Conservation (phyloP, 1,140 invertebrate species). For the Drosophila guanche region DNA sequence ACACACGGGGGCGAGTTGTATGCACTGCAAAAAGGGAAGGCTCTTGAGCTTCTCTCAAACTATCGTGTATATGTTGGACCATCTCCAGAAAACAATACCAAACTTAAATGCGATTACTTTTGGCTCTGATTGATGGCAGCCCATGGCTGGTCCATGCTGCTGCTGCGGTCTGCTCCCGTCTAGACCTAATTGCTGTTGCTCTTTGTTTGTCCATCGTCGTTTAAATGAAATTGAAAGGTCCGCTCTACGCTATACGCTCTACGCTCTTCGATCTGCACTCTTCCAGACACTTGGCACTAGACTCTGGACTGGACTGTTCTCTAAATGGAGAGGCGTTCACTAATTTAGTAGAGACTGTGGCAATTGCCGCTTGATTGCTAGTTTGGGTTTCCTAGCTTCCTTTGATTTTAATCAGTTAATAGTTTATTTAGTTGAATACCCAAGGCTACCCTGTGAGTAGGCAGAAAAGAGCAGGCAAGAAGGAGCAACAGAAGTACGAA, state of each 20-base stretch:
- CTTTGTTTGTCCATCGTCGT: conserved; percentile 57
- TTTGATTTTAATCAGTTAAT: conserved; percentile 77
- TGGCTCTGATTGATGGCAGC: conserved; percentile 58
- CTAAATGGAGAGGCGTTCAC: conserved; percentile 70
- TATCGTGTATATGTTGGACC: background rate
- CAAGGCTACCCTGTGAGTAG: conserved; percentile 3
- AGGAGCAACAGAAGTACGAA: background rate
- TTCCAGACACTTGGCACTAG: too few relatives aligned
- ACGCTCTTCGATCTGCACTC: too few relatives aligned
- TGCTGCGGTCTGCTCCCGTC: conserved; percentile 7
- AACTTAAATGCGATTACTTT: conserved; percentile 33
- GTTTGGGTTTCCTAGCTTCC: conserved; percentile 50
- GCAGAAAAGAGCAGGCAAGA: background rate
- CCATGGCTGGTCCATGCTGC: conserved; percentile 6
- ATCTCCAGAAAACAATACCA: conserved; percentile 15
- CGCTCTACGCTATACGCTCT: background rate
- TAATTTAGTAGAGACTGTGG: conserved; percentile 62
- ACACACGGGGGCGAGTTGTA: too few relatives aligned
- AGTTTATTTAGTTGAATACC: conserved; percentile 72
- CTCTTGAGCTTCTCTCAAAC: conserved; percentile 3
- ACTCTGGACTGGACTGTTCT: conserved; percentile 11
- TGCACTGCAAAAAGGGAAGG: background rate
- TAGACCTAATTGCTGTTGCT: conserved; percentile 57
- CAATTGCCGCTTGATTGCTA: conserved; percentile 64
- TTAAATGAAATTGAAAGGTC: conserved; percentile 75